Percentiles rank a stretch among this genome's conserved stretches.
These are phyloP conservation scores for Drosophila mettleri DNA, from an alignment of 2,888 invertebrate species.

Conservation along the genomic window DNA sequence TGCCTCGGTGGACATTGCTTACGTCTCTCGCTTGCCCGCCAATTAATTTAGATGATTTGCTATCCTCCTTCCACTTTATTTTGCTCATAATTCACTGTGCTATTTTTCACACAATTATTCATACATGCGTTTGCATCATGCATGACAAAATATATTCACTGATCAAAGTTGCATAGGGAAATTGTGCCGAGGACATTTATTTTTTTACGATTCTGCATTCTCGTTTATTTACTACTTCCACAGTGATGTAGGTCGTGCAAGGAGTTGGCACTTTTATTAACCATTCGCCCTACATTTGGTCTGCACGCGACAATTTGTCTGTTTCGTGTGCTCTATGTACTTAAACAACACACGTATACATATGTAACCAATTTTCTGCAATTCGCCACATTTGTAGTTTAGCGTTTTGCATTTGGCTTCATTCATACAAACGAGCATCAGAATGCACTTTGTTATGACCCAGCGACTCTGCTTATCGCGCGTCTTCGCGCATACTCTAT, in stretches of 20 bases:
- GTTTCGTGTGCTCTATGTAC: slow-evolving; percentile 2
- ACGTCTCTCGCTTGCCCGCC: slow-evolving; percentile 39
- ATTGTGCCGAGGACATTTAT: slow-evolving; percentile 4
- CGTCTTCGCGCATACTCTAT: slow-evolving; percentile 22
- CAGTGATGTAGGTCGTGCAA: slow-evolving; percentile 70
- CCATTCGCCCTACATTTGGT: slow-evolving; percentile 56
- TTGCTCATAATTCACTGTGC: slow-evolving; percentile 38
- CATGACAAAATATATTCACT: slow-evolving; percentile 16
- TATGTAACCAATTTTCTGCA: slow-evolving; percentile 33
- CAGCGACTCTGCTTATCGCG: slow-evolving; percentile 2
- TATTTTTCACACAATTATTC: slow-evolving; percentile 67
- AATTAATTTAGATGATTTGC: slow-evolving; percentile 49
- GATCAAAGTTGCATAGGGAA: slow-evolving; percentile 18
- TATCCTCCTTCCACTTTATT: slow-evolving; percentile 6
- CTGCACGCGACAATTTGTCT: slow-evolving; percentile 44
- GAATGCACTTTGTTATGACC: slow-evolving; percentile 48
- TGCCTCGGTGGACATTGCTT: slow-evolving; percentile 43
- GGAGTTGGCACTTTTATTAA: slow-evolving; percentile 70
- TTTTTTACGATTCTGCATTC: slow-evolving; percentile 4
- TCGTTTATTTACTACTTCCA: neutral
- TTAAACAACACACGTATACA: neutral
- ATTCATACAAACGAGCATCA: slow-evolving; percentile 19
- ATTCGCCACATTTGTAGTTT: slow-evolving; percentile 52
- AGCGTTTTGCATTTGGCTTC: slow-evolving; percentile 25
- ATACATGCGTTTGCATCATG: slow-evolving; percentile 19